A percentile compares a stretch with the other conserved stretches of the same genome.
Evolutionary conservation across 1,140 invertebrate genomes (phyloP).

Genomic region (Philopotamus ludificatus): DNA sequence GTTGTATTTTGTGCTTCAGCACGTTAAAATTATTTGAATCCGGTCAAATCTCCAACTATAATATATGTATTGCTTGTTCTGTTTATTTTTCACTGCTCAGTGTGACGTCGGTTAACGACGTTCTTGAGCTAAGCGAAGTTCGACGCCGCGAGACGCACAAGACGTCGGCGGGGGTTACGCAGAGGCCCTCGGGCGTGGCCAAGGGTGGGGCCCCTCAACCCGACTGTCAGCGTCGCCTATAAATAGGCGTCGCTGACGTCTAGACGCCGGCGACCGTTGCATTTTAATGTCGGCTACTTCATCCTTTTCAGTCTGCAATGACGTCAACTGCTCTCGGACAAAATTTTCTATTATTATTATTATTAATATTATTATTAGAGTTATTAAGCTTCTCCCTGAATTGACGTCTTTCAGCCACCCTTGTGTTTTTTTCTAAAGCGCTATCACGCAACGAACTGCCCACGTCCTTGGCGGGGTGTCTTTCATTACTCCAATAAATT

Average conservation of each 20-base stretch:
- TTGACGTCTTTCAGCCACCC: too few species aligned
- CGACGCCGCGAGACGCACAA: not conserved
- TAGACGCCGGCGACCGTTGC: constrained; percentile 27
- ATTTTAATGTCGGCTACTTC: constrained; percentile 21
- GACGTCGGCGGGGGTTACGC: not conserved
- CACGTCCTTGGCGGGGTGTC: too few species aligned
- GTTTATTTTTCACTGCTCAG: not conserved
- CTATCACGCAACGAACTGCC: too few species aligned
- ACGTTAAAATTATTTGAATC: too few species aligned
- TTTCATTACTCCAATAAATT: too few species aligned
- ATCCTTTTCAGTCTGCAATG: not conserved
- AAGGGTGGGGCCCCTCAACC: not conserved
- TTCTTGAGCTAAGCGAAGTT: not conserved
- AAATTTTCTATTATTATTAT: too few species aligned
- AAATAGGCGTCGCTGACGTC: constrained; percentile 1
- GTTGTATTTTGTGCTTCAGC: too few species aligned
- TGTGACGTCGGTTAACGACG: not conserved
- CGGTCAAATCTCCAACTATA: too few species aligned
- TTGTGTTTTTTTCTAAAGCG: too few species aligned
- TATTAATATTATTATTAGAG: too few species aligned
- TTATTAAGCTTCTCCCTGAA: too few species aligned
- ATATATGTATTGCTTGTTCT: not conserved
- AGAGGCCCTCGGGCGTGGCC: not conserved
- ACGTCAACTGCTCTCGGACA: not conserved
- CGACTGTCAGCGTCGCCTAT: not conserved